Evolutionary conservation across 64 coral and sea anemone genomes (phyloP).

Genomic region (Stylophora pistillata): DNA sequence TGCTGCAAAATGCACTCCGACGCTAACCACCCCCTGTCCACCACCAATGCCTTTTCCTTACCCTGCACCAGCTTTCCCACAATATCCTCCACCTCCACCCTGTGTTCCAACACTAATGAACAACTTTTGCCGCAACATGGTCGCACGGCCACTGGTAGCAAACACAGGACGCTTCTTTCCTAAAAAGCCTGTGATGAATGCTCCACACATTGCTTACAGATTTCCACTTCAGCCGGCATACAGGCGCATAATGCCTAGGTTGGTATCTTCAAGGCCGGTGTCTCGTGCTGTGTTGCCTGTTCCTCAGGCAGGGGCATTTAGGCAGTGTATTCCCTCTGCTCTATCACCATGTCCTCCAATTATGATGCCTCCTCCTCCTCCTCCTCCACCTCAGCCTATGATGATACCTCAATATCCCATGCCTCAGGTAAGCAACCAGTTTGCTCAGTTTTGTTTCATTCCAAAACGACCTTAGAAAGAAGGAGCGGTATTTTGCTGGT

Average conservation of each 20-base stretch:
- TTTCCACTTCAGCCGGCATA: constrained; percentile 38
- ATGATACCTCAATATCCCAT: constrained; percentile 9
- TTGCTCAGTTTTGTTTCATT: background rate
- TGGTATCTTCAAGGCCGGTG: constrained; percentile 37
- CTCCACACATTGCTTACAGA: background rate
- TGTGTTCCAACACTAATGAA: constrained; percentile 37
- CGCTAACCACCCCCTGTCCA: background rate
- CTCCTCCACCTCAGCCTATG: background rate
- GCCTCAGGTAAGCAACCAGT: constrained; percentile 16
- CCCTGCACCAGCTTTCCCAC: background rate
- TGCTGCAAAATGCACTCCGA: constrained; percentile 9
- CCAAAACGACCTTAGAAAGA: background rate
- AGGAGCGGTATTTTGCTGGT: background rate
- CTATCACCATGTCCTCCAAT: background rate
- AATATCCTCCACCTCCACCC: constrained; percentile 18
- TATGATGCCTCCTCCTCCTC: constrained; percentile 29
- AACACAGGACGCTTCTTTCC: constrained; percentile 21
- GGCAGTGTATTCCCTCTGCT: background rate
- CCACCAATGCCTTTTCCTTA: constrained; percentile 3
- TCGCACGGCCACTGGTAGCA: constrained; percentile 11
- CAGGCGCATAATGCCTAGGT: constrained; percentile 14
- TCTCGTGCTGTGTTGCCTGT: constrained; percentile 37
- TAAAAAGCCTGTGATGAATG: constrained; percentile 4
- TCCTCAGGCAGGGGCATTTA: constrained; percentile 9
- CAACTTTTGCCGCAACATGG: constrained; percentile 29